Base-by-base conservation (phyloP, 2,113 vertebrate genomes). In the Nothobranchius furzeri region DNA sequence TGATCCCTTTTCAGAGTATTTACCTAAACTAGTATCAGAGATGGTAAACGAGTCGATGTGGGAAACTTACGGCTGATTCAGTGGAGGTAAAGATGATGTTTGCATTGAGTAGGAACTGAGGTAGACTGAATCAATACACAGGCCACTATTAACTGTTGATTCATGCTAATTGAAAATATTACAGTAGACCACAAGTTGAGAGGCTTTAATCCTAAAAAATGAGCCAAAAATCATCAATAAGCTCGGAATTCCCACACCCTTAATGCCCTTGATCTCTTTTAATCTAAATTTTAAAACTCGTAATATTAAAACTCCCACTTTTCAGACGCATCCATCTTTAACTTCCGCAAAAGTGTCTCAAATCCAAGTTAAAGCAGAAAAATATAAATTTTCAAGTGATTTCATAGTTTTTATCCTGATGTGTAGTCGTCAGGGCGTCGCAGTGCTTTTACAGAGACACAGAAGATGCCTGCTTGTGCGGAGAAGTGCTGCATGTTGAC, bases 71-170 rank as follows among this genome's bases (percentile, higher is more conserved):
- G 20, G 20, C 30, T 30, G 15, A 63, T 68, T 68, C 24, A 63
- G 15, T 40, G 42, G 56, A 73, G 79, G 68, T 70, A 60, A 49
- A 24, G 17, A 64, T 70, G 37, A 70, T 65, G 2, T 75, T 76
- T 83, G 73, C 60, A 83, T 76, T 52, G 40, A 81, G 63, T 75
- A 77, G 40, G 86, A 80, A 86, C 70, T 89, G 90, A 92, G 90
- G 90, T 92, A 92, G 90, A 86, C 83, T 80, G 58, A 84, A 85
- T 84, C 71, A 70, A 7, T 35, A 67, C 46, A 63, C 60, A 54
- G 42, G 59, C 30, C 30, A 65, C 10, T 13, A 37, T 8, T n/a
- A 73, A 65, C 50, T 13, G 52, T 9, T 62, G 46, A 11, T 56
- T n/a, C 42, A 45, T 66, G 64, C 24, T 55, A 25, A 30, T 62